Evolutionary conservation across 2,797 vertebrate species (phyloP).

Genomic region (Hydrophis major): DNA sequence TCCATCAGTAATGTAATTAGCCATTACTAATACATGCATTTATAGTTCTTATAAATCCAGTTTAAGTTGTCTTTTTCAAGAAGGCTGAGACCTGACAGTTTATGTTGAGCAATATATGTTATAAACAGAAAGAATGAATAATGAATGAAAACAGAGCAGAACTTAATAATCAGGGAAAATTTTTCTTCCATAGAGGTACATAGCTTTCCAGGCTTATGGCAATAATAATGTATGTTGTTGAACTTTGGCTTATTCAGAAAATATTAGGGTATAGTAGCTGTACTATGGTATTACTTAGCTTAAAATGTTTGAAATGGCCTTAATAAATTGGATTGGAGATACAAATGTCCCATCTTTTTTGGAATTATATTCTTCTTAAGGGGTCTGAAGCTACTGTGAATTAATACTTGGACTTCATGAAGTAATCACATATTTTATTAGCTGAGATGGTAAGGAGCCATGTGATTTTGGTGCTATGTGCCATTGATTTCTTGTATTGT

Average conservation of each 20-base stretch:
- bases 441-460: neutral
- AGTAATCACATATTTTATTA: neutral
- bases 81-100: neutral
- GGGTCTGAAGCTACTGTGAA: neutral
- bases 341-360: neutral
- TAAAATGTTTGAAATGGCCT: slow-evolving; percentile 35
- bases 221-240: neutral
- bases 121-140: neutral
- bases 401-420: slow-evolving; percentile 11
- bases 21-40: neutral
- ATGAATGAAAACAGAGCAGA: neutral
- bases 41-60: neutral
- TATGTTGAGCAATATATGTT: neutral
- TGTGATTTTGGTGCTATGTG: neutral
- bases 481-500: neutral
- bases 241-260: neutral
- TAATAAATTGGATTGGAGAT: neutral
- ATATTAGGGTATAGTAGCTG: slow-evolving; percentile 30
- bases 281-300: slow-evolving; percentile 30
- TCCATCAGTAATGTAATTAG: neutral
- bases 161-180: neutral
- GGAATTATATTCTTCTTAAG: neutral
- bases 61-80: slow-evolving; percentile 4
- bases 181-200: neutral
- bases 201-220: neutral